phyloP scores from a whole-genome alignment of 2,797 vertebrate species.

The Chiloscyllium punctatum region DNA sequence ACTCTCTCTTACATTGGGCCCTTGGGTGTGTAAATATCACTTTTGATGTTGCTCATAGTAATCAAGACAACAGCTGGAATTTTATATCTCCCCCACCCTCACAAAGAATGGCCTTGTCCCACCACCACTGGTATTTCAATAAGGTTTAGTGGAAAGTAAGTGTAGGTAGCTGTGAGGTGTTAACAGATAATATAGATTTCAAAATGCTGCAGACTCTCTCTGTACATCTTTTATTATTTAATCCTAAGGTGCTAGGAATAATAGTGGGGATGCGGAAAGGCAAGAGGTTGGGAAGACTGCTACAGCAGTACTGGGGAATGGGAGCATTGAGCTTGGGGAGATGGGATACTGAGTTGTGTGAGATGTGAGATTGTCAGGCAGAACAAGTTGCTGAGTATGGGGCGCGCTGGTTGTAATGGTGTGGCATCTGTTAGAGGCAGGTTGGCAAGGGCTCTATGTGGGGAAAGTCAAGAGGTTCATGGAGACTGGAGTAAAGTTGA shows the following conservation, averaged over 20 bases:
- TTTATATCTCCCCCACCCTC: too few relatives aligned
- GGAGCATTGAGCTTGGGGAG: neutral
- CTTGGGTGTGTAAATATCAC: too few relatives aligned
- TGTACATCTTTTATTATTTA: neutral
- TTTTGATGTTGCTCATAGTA: too few relatives aligned
- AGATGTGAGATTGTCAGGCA: neutral
- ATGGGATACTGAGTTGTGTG: neutral
- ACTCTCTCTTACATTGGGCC: too few relatives aligned
- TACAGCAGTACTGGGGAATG: neutral
- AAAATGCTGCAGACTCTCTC: neutral
- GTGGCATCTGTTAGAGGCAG: neutral
- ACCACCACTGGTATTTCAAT: too few relatives aligned
- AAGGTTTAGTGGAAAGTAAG: too few relatives aligned
- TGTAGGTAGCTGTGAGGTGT: too few relatives aligned
- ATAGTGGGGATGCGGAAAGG: neutral
- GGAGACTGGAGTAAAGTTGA: too few relatives aligned
- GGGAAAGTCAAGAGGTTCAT: neutral
- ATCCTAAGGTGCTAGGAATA: neutral
- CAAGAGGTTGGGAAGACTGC: neutral
- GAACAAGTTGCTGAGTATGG: neutral
- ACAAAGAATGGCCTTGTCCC: too few relatives aligned
- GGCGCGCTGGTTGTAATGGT: neutral
- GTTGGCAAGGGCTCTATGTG: neutral
- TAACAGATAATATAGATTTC: too few relatives aligned
- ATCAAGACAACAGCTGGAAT: too few relatives aligned